Evolutionary conservation across 2,113 vertebrate species (phyloP).

Genomic region (Rana temporaria): DNA sequence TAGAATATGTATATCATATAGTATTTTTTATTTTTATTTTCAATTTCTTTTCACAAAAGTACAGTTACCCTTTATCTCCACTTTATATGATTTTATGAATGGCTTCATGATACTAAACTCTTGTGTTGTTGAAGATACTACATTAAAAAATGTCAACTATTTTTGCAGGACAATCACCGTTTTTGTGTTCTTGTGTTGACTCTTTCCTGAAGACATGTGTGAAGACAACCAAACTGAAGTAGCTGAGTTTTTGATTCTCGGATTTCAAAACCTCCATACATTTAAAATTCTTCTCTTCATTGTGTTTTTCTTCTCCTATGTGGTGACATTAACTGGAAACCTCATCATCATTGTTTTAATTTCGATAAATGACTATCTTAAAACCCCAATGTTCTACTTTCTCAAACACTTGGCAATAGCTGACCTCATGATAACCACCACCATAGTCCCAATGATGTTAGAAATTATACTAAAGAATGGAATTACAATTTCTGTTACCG

Average conservation of each 20-base stretch:
- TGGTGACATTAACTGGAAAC: neutral
- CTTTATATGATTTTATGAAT: no score
- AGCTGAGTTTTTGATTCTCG: neutral
- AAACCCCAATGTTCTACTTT: slow-evolving; percentile 29
- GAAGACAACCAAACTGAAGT: neutral
- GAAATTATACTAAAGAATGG: neutral
- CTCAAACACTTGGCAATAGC: slow-evolving; percentile 16
- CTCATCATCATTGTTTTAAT: neutral
- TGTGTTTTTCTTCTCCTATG: neutral
- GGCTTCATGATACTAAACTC: no score
- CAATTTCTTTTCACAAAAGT: no score
- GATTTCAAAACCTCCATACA: neutral
- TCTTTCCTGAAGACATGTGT: neutral
- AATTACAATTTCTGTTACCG: slow-evolving; percentile 55
- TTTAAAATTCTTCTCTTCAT: neutral
- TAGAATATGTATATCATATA: no score
- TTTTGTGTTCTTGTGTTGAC: no score
- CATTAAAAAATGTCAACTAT: no score
- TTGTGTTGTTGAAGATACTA: no score
- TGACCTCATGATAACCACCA: slow-evolving; percentile 20
- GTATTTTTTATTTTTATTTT: no score
- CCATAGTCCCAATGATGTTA: neutral
- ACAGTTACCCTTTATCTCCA: no score
- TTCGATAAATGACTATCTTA: neutral
- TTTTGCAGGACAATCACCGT: no score